These are phyloP conservation scores for Xylocampa areola DNA, from an alignment of 2,888 invertebrate genomes.

Conservation along the genomic window DNA sequence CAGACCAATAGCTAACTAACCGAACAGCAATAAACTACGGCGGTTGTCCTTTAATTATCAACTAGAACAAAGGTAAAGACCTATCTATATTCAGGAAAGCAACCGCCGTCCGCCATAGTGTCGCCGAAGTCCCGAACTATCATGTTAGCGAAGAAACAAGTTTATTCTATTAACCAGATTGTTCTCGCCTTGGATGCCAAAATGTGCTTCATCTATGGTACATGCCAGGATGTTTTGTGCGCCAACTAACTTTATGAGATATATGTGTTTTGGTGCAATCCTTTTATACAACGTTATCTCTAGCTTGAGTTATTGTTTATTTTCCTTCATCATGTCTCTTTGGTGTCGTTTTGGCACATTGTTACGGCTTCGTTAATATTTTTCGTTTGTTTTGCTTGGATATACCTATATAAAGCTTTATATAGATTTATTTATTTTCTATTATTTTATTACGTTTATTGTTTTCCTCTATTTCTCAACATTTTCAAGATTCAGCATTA, in stretches of 20 bases:
- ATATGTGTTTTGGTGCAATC: constrained; percentile 82
- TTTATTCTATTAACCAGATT: constrained; percentile 86
- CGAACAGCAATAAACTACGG: constrained; percentile 44
- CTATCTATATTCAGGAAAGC: constrained; percentile 59
- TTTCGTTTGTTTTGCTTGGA: constrained; percentile 28
- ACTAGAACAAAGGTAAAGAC: constrained; percentile 54
- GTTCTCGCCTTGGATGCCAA: constrained; percentile 87
- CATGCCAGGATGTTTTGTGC: constrained; percentile 78
- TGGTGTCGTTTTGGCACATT: constrained; percentile 53
- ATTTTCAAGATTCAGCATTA: too few species aligned
- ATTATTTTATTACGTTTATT: too few species aligned
- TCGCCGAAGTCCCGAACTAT: constrained; percentile 62
- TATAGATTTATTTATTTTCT: too few species aligned
- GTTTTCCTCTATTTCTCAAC: too few species aligned
- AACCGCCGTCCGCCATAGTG: constrained; percentile 62
- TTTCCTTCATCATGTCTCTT: constrained; percentile 66
- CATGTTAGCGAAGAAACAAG: constrained; percentile 72
- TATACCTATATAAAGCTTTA: neutral
- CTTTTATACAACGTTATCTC: constrained; percentile 78
- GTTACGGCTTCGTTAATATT: constrained; percentile 22
- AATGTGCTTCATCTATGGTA: constrained; percentile 69
- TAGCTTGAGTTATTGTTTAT: constrained; percentile 78
- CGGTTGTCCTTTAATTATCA: constrained; percentile 56
- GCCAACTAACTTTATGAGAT: constrained; percentile 86
- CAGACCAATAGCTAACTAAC: constrained; percentile 37